phyloP scores from a whole-genome alignment of 2,797 vertebrate species.

The Muscicapa comitata region DNA sequence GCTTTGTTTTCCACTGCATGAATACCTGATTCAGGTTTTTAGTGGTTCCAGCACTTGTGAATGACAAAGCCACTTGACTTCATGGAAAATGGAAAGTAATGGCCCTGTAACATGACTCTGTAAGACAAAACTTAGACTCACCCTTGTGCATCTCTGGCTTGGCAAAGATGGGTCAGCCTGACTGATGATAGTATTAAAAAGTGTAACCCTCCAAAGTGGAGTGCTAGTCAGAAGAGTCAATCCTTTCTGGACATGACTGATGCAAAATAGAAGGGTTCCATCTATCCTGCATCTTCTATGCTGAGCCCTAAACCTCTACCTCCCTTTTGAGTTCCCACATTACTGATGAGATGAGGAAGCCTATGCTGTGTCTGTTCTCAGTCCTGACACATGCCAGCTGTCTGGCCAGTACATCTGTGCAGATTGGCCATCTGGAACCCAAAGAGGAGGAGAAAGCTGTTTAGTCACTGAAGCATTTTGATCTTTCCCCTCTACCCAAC shows the following conservation, averaged over 20 bases:
- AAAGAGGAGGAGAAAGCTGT: not conserved
- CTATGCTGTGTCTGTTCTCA: not conserved
- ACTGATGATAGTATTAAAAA: not conserved
- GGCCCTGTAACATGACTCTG: not conserved
- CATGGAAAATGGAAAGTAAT: not conserved
- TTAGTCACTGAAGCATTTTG: not conserved
- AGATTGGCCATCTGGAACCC: not conserved
- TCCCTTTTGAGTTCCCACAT: not conserved
- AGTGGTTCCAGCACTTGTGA: not conserved
- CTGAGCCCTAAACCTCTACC: not conserved
- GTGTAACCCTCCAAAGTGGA: not conserved
- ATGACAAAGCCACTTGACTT: not conserved
- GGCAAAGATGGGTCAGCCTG: not conserved
- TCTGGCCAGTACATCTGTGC: not conserved
- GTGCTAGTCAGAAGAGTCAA: not conserved
- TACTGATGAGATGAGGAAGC: not conserved
- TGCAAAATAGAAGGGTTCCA: not conserved
- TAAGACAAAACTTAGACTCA: not conserved
- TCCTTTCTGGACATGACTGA: not conserved
- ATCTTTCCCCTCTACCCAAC: not conserved
- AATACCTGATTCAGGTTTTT: not conserved
- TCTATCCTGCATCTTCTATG: not conserved
- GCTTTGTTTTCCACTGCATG: not conserved
- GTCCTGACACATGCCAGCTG: not conserved
- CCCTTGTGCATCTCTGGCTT: not conserved